Evolutionary conservation across 2,797 vertebrate genomes (phyloP), one percentile per base, ranked within the genome.

Genomic region (Macrochelys suwanniensis): DNA sequence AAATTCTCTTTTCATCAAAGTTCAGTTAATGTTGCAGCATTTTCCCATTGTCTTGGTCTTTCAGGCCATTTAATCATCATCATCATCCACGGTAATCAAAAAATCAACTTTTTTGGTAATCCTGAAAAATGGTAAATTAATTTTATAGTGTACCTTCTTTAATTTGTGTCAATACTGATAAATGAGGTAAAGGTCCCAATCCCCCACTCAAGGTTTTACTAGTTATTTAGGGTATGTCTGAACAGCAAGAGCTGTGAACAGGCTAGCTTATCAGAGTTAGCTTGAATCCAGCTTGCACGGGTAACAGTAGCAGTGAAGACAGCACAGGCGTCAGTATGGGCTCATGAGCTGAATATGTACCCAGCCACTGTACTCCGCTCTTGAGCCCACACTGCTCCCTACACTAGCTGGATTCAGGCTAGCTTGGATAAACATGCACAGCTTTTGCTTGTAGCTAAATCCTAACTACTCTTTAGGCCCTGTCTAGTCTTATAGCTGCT

Each of bases 31-130:
- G 45, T 86, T 92, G 80, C 79, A 93, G 81, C 10, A 0, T 91
- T 96, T 95, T 92, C 74, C 91, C 82, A 89, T 87, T 71, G 68
- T 47, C 81, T 94, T 88, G 5, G 28, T 47, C 54, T 82, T 96
- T 96, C 4, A 0, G 37, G 89, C 47, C 26, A 31, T 95, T 96
- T 96, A n/a, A n/a, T n/a, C 51, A 89, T 96, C 91, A 53, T 7
- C 92, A 7, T 94, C 91, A 89, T 42, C 94, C 80, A 95, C 37
- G 92, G 89, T 87, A 95, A 97, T 97, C 96, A 98, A 98, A 98
- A 98, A 80, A 98, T 59, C 87, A 98, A 82, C 89, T 98, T 98
- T 98, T 98, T 98, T 28, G 98, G 98, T 95, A 98, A 96, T 94
- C 97, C 98, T 97, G 90, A 54, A 97, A 97, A 97, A 54, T n/a